Percentiles rank a stretch among this genome's conserved stretches.
Conservation (phyloP, 92 coral and sea anemone species). For the Phenganax marumi region DNA sequence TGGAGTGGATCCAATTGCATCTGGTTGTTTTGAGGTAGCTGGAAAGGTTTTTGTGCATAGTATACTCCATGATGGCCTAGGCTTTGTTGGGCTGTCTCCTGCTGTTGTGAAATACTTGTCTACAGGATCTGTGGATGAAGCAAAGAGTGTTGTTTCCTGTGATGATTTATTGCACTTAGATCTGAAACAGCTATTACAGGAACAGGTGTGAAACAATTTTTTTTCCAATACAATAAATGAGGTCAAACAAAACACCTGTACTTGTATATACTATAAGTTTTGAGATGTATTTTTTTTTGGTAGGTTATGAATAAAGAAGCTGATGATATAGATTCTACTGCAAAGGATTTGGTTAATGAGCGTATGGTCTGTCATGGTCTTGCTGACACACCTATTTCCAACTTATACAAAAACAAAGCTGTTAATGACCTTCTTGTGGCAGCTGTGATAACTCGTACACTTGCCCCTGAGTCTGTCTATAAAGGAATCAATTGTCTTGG, state of each 20-base stretch:
- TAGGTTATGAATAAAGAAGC: slow-evolving; percentile 20
- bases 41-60: slow-evolving; percentile 50
- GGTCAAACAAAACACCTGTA: too few relatives aligned
- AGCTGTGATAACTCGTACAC: slow-evolving; percentile 56
- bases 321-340: neutral
- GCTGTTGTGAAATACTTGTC: slow-evolving; percentile 29
- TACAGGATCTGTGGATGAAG: slow-evolving; percentile 44
- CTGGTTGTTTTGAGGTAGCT: slow-evolving; percentile 48
- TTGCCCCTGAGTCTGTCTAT: slow-evolving; percentile 59
- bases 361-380: slow-evolving; percentile 4
- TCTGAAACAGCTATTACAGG: slow-evolving; percentile 39
- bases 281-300: neutral
- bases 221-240: neutral
- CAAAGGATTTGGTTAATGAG: neutral
- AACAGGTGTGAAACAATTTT: slow-evolving; percentile 28
- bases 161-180: slow-evolving; percentile 48
- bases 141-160: slow-evolving; percentile 21
- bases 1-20: slow-evolving; percentile 60
- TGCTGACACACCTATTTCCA: slow-evolving; percentile 48
- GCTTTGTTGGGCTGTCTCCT: slow-evolving; percentile 46
- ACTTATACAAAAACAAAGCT: slow-evolving; percentile 56
- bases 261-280: neutral
- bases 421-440: slow-evolving; percentile 61
- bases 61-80: slow-evolving; percentile 34
- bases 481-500: slow-evolving; percentile 59